Conservation (phyloP, 2,888 invertebrate species). For the Leptopterna dolabrata region DNA sequence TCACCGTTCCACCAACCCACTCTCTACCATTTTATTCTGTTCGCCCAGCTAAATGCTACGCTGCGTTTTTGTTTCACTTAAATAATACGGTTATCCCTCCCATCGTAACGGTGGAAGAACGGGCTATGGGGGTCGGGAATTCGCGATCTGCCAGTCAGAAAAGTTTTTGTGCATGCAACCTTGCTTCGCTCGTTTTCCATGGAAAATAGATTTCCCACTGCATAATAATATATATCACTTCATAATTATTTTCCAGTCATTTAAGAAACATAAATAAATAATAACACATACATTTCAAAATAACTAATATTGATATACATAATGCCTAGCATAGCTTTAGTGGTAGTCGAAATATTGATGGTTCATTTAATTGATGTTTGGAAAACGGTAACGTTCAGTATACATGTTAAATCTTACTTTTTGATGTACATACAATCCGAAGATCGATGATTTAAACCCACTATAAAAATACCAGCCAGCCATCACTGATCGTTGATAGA, state of each 20-base stretch:
- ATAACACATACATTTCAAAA: no score
- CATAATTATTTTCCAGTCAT: neutral
- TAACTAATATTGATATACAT: no score
- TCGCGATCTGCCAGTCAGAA: neutral
- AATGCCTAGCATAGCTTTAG: no score
- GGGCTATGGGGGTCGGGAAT: neutral
- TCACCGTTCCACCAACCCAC: no score
- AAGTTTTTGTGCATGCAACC: neutral
- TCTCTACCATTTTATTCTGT: neutral
- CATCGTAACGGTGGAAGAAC: neutral
- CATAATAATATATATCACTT: neutral
- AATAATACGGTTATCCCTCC: neutral
- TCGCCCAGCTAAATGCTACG: neutral
- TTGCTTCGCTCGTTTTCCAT: neutral
- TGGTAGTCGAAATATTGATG: no score
- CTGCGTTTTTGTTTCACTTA: slow-evolving; percentile 6
- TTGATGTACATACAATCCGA: no score
- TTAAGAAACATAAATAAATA: neutral
- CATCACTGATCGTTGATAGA: no score
- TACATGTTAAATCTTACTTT: no score
- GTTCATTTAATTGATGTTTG: no score
- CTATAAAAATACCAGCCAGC: no score
- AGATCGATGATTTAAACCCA: no score
- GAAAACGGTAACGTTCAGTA: no score
- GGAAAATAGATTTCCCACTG: neutral